These are phyloP conservation scores for Acestrorhynchus altus DNA, from an alignment of 2,797 vertebrate genomes.

Conservation along the genomic window DNA sequence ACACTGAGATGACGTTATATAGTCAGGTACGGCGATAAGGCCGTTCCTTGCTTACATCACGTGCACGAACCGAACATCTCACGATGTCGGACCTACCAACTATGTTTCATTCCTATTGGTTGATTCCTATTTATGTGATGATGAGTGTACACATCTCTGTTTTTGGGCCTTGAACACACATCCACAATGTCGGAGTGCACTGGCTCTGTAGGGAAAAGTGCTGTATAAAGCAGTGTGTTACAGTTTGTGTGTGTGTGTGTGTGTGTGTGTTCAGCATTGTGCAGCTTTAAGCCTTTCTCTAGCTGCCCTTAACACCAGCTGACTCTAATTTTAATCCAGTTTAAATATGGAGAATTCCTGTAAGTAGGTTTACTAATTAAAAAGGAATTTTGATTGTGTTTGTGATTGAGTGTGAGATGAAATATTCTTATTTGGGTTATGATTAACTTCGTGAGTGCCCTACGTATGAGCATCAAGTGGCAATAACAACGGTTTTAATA, in stretches of 20 bases:
- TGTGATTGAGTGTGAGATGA: neutral
- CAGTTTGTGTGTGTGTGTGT: neutral
- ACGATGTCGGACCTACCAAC: too few species aligned
- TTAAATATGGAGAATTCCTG: constrained; percentile 1
- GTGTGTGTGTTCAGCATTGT: neutral
- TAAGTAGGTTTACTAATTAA: constrained; percentile 4
- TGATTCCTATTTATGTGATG: too few species aligned
- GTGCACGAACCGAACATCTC: too few species aligned
- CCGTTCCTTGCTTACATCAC: too few species aligned
- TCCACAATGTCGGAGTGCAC: too few species aligned
- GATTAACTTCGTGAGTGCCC: constrained; percentile 1
- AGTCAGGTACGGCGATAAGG: too few species aligned
- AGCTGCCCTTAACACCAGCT: neutral
- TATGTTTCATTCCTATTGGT: too few species aligned
- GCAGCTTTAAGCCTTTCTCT: neutral
- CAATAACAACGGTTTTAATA: constrained; percentile 8
- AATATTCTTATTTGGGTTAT: neutral
- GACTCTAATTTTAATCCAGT: neutral
- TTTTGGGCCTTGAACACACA: too few species aligned
- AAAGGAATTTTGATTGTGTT: constrained; percentile 3
- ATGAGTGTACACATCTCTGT: too few species aligned
- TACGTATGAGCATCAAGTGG: constrained; percentile 20
- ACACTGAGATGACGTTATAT: too few species aligned
- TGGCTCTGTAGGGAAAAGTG: too few species aligned
- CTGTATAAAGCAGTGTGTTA: too few species aligned